Conservation (phyloP, 2,113 vertebrate genomes). For the Salvelinus fontinalis region DNA sequence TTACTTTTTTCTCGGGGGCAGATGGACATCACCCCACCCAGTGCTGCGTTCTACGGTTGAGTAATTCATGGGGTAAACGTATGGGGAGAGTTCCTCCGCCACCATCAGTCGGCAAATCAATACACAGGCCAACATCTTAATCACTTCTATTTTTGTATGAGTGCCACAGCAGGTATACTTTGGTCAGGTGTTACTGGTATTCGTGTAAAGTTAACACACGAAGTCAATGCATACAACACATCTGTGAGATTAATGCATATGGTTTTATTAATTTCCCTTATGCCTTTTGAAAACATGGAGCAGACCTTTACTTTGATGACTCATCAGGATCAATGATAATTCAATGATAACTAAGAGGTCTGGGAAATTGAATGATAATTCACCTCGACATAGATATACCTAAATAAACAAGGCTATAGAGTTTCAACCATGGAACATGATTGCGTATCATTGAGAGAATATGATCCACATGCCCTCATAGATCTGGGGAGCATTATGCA, state of each 20-base stretch:
- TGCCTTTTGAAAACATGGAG: no score
- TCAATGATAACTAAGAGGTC: no score
- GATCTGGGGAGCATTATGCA: background rate
- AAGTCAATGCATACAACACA: no score
- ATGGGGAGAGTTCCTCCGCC: constrained; percentile 45
- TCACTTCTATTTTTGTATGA: background rate
- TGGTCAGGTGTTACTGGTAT: background rate
- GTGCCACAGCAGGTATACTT: background rate
- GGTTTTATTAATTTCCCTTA: no score
- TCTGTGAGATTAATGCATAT: no score
- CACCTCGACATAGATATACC: no score
- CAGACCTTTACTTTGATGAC: no score
- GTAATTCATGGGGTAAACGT: constrained; percentile 2
- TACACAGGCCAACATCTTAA: background rate
- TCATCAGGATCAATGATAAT: background rate
- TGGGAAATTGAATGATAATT: no score
- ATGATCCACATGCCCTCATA: background rate
- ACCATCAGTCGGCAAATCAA: background rate
- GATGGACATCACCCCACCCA: constrained; percentile 31
- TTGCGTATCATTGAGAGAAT: background rate
- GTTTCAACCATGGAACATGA: background rate
- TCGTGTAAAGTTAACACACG: background rate
- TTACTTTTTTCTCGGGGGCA: constrained; percentile 34
- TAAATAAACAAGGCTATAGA: no score
- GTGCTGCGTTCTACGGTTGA: constrained; percentile 6